Evolutionary conservation across 2,797 vertebrate species (phyloP).

Genomic region (Urosaurus nigricauda): DNA sequence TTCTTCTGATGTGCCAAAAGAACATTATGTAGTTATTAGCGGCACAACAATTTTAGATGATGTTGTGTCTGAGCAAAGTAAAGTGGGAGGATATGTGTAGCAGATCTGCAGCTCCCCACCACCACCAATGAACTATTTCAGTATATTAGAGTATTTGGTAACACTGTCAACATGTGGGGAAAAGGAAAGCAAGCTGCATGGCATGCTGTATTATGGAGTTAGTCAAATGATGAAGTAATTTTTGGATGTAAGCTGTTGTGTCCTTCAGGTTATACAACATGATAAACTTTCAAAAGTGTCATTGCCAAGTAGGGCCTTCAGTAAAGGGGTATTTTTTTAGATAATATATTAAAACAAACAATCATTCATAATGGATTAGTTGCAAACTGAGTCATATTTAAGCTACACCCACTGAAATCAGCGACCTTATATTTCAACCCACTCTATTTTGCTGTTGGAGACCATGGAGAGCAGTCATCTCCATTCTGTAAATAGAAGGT

Average conservation of each 20-base stretch:
- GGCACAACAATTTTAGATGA: background rate
- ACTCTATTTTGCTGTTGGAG: background rate
- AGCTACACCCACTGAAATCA: background rate
- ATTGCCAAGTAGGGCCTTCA: background rate
- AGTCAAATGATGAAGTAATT: constrained; percentile 13
- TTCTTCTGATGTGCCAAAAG: background rate
- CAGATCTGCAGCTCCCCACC: background rate
- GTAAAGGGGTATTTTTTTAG: background rate
- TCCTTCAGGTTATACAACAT: background rate
- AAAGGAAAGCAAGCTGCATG: background rate
- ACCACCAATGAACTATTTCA: rapidly evolving
- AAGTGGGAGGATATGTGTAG: background rate
- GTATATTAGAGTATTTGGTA: background rate
- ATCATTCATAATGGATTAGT: background rate
- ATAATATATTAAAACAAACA: background rate
- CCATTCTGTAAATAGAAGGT: background rate
- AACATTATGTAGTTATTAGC: background rate
- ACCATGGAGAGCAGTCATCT: background rate
- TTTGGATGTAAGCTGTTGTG: constrained; percentile 1
- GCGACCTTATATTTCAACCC: background rate
- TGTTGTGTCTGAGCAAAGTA: background rate
- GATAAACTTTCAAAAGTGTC: background rate
- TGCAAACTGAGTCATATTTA: background rate
- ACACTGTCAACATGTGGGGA: background rate
- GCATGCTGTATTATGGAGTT: background rate